Base-by-base conservation (phyloP, 2,888 invertebrate species). In the Drymonia ruficornis region DNA sequence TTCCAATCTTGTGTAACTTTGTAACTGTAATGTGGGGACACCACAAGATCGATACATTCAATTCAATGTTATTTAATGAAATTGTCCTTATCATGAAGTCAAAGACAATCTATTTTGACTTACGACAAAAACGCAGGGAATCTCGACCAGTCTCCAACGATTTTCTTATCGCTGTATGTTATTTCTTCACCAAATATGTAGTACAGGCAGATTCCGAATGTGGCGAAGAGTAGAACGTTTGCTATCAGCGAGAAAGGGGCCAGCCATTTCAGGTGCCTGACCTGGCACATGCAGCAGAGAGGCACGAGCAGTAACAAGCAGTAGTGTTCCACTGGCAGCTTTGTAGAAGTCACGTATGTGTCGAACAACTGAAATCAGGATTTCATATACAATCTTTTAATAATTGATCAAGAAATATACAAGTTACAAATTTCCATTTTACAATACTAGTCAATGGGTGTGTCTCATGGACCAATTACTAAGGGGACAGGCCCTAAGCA, bases 211-310 rank as follows among this genome's bases (percentile, higher is more conserved):
- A 99, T 96, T 28, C 89, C 93, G 67, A 99, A 95, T 0, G 97
- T 97, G 1, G 94, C 80, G 0, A 96, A 87, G 74, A 98, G 96
- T 36, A 97, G 94, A 8, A 96, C 53, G 78, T 99, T 99, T 18
- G 99, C 99, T 44, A 97, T 79, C 55, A 96, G 93, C 0, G 99
- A 99, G 78, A 98, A 96, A 0, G 98, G 97, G 1, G 98, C 97
- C 54, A 99, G 86, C 80, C 95, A 95, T 77, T 96, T 97, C 11
- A 99, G 91, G 77, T 96, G 95, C 64, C 96, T 93, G 67, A 97
- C 95, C 62, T 93, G 93, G 11, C 81, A 84, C 74, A 93, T 74
- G 6, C 89, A 43, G 64, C 88, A 84, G 52, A 93, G 77, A 0
- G 93, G 93, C 18, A 86, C 64, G 1, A 91, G 60, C 0, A 93